These are phyloP conservation scores for Rhagonycha fulva DNA, from an alignment of 2,888 invertebrate species.

Conservation along the genomic window DNA sequence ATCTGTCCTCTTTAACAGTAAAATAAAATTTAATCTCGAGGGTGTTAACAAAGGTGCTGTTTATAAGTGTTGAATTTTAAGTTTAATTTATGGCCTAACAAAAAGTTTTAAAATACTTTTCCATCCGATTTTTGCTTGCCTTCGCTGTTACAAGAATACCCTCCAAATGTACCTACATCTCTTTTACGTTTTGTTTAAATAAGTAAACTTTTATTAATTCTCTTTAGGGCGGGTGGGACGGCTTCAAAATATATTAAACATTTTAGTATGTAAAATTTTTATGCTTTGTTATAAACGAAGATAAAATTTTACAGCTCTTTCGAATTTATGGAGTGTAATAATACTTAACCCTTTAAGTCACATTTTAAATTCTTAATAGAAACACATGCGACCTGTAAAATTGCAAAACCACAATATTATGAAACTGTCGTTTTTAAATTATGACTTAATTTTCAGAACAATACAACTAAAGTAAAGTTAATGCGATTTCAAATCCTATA, in stretches of 20 bases:
- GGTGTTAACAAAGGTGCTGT: slow-evolving; percentile 28
- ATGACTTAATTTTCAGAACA: neutral
- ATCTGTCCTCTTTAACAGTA: slow-evolving; percentile 27
- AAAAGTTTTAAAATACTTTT: slow-evolving; percentile 9
- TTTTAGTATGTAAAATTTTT: neutral
- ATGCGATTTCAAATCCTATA: neutral
- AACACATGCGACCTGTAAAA: neutral
- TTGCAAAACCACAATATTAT: neutral
- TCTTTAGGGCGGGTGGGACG: neutral
- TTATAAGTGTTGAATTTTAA: slow-evolving; percentile 29
- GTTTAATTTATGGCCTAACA: slow-evolving; percentile 29
- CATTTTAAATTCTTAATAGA: neutral
- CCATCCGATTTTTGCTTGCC: neutral
- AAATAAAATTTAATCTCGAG: slow-evolving; percentile 32
- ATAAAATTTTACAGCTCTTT: neutral
- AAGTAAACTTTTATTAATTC: neutral
- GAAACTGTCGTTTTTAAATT: neutral
- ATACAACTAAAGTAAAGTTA: neutral
- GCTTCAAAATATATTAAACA: neutral
- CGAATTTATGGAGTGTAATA: neutral
- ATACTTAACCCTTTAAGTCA: neutral
- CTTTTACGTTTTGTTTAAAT: neutral
- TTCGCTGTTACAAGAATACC: neutral
- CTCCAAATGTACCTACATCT: neutral
- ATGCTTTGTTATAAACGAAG: neutral